These are phyloP conservation scores for Equus przewalskii DNA, from an alignment of 2,113 vertebrate species.

Conservation along the genomic window DNA sequence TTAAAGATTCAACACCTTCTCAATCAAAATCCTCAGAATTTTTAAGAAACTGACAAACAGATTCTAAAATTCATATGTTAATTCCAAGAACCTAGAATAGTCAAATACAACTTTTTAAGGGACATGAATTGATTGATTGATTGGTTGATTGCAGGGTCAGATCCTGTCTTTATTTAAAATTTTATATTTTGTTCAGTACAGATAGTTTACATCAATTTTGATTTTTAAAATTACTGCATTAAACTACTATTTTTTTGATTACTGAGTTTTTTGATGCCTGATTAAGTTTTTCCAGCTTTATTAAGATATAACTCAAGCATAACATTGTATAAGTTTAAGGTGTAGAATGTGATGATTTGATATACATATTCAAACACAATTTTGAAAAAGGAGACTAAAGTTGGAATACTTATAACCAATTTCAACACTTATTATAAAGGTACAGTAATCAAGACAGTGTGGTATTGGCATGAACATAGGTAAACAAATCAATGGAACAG, in stretches of 20 bases:
- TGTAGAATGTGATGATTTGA: neutral
- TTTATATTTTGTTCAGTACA: neutral
- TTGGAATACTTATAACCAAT: neutral
- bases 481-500: constrained; percentile 61
- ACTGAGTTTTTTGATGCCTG: neutral
- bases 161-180: constrained; percentile 1
- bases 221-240: constrained; percentile 19
- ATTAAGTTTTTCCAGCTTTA: neutral
- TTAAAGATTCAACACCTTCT: neutral
- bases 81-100: constrained; percentile 3
- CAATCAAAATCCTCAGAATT: neutral
- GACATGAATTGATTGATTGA: neutral
- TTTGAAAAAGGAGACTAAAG: constrained; percentile 55
- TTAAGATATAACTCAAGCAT: neutral
- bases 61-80: constrained; percentile 45
- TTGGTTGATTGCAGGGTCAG: neutral
- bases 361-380: neutral
- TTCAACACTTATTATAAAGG: constrained; percentile 48
- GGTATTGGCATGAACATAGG: neutral
- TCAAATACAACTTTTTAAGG: neutral
- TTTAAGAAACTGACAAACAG: constrained; percentile 16
- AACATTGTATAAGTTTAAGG: neutral
- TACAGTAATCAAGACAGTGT: constrained; percentile 46
- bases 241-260: neutral
- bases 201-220: neutral